Base-by-base conservation (phyloP, 2,113 vertebrate genomes). In the Lepus timidus region DNA sequence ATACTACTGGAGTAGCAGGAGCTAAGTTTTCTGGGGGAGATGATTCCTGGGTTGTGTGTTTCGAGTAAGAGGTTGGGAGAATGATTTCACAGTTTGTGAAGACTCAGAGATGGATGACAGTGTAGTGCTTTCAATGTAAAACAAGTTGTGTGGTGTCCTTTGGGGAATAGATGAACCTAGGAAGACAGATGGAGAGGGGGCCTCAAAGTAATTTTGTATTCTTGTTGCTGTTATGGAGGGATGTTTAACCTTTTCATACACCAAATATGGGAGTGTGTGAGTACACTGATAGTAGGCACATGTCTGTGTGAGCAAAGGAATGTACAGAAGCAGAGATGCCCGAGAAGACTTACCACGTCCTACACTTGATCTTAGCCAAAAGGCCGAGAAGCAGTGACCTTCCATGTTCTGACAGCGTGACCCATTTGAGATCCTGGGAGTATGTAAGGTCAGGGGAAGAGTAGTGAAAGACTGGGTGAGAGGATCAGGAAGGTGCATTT, bases 61-160 rank as follows among this genome's bases (percentile, higher is more conserved):
- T 82, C 55, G 80, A 88, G 1, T 88, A 51, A 87, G 85, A 95
- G 71, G 44, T 74, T 90, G 52, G 33, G 67, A 88, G 52, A 81
- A 87, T 49, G 62, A 82, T 68, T 81, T 80, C n/a, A 76, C 17
- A 84, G 33, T 67, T 82, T 90, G 20, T 13, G 83, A 76, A 88
- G 33, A 68, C 9, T 79, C 16, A 71, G 17, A 70, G 61, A 31
- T 49, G 52, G 8, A 39, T 67, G 29, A 85, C n/a, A 31, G 12
- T 52, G 4, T 17, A 7, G 39, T 88, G 11, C 55, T 91, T 92
- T 81, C 23, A 73, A 71, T 23, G 10, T 88, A 52, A 73, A 78
- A 16, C 27, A 29, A 73, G 9, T 71, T 27, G 2, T 44, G 33
- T 11, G n/a, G 44, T 62, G 13, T 79, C 55, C 22, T 49, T 10